Percentiles rank a stretch among this genome's conserved stretches.
Conservation (phyloP, 2,888 invertebrate genomes). For the Stenoptilia bipunctidactyla region DNA sequence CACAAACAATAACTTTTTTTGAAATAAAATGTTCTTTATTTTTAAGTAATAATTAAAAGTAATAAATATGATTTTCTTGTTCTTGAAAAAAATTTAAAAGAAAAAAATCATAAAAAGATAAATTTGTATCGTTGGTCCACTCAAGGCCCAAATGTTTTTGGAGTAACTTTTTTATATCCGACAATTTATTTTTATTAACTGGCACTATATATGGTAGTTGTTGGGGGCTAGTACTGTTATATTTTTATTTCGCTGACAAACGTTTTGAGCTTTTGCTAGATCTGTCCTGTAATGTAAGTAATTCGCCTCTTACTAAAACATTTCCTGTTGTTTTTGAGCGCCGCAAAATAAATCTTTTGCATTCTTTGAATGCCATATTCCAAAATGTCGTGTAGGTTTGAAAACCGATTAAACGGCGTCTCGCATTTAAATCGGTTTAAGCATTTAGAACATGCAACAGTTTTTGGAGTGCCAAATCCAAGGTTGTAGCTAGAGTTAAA, state of each 20-base stretch:
- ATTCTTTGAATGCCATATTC: constrained; percentile 3
- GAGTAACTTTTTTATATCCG: neutral
- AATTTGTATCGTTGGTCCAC: neutral
- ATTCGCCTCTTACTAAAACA: constrained; percentile 1
- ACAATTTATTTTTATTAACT: constrained; percentile 1
- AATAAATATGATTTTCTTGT: too few relatives aligned
- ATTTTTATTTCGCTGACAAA: too few relatives aligned
- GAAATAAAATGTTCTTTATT: constrained; percentile 1
- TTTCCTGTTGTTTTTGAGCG: neutral
- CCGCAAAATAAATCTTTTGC: neutral
- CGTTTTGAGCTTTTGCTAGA: too few relatives aligned
- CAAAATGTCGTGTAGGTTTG: neutral
- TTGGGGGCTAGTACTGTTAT: neutral
- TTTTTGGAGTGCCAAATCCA: too few relatives aligned
- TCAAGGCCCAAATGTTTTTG: constrained; percentile 1
- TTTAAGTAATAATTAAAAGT: too few relatives aligned
- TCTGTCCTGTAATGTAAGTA: neutral
- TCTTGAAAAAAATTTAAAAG: too few relatives aligned
- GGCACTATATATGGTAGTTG: constrained; percentile 1
- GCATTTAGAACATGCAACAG: too few relatives aligned
- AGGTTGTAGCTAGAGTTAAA: too few relatives aligned
- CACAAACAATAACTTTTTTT: constrained; percentile 1
- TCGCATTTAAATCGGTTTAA: too few relatives aligned
- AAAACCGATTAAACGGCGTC: neutral
- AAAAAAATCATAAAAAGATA: neutral